These are phyloP conservation scores for Lasiurus borealis DNA, from an alignment of 2,113 vertebrate genomes.

Conservation along the genomic window DNA sequence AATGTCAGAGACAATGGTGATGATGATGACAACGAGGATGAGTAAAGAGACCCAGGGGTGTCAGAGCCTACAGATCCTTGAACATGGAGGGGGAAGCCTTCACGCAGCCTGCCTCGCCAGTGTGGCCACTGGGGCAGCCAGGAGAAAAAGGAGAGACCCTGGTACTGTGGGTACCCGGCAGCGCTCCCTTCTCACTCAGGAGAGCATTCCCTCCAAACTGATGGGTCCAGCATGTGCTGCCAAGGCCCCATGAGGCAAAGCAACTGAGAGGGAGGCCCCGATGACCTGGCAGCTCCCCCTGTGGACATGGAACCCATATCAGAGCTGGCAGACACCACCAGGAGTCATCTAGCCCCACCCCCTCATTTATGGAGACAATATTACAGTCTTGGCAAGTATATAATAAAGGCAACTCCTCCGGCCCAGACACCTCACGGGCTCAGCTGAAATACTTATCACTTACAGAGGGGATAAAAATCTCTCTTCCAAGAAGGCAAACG, in stretches of 20 bases:
- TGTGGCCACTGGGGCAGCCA: not conserved
- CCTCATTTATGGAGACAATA: not conserved
- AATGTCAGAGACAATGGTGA: not conserved
- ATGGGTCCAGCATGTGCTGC: not conserved
- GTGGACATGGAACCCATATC: not conserved
- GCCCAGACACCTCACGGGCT: slow-evolving; percentile 30
- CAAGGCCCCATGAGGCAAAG: not conserved
- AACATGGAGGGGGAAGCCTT: rapidly evolving
- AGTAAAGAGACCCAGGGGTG: not conserved
- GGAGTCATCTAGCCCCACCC: not conserved
- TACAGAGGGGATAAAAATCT: not conserved
- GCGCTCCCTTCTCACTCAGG: not conserved
- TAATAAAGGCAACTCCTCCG: slow-evolving; percentile 60
- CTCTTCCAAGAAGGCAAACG: slow-evolving; percentile 57
- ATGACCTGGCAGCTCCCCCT: not conserved
- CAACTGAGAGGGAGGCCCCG: not conserved
- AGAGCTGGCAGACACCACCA: not conserved
- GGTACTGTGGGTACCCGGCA: not conserved
- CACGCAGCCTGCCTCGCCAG: not conserved
- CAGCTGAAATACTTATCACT: slow-evolving; percentile 58
- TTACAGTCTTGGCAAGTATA: not conserved
- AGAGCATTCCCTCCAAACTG: not conserved
- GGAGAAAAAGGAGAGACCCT: too few relatives aligned
- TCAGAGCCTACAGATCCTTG: not conserved
- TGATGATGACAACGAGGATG: too few relatives aligned